phyloP scores from a whole-genome alignment of 2,113 vertebrate species.

The Origma solitaria region DNA sequence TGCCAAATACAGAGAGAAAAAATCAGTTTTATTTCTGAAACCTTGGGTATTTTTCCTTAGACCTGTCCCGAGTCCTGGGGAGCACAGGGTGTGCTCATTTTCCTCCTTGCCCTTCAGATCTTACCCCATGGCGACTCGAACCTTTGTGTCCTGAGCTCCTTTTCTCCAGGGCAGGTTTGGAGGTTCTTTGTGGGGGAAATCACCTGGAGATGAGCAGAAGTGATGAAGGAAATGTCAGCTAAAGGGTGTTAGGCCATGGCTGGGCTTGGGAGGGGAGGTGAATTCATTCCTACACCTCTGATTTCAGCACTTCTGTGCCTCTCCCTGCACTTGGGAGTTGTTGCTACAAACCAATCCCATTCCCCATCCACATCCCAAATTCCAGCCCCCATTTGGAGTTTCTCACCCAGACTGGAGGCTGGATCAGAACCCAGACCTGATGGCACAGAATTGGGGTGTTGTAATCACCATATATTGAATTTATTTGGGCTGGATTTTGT shows the following conservation, averaged over 20 bases:
- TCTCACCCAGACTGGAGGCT: background rate
- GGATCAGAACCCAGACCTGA: background rate
- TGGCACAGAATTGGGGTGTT: background rate
- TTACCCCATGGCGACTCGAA: fast-evolving
- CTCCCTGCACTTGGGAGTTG: background rate
- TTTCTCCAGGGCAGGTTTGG: background rate
- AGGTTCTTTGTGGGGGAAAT: background rate
- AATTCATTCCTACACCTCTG: background rate
- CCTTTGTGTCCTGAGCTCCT: background rate
- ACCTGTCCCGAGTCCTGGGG: background rate
- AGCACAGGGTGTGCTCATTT: background rate
- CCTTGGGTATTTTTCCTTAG: background rate
- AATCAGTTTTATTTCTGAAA: background rate
- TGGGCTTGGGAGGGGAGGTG: background rate
- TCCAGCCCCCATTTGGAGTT: background rate
- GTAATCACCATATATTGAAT: background rate
- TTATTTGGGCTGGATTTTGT: background rate
- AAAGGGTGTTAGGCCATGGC: background rate
- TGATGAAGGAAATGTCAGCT: background rate
- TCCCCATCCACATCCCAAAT: background rate
- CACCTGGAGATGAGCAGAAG: background rate
- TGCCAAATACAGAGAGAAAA: background rate
- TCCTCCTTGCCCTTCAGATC: background rate
- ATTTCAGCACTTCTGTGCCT: background rate
- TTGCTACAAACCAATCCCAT: fast-evolving